Evolutionary conservation across 2,888 invertebrate species (phyloP).

Genomic region (Ceraclea dissimilis): DNA sequence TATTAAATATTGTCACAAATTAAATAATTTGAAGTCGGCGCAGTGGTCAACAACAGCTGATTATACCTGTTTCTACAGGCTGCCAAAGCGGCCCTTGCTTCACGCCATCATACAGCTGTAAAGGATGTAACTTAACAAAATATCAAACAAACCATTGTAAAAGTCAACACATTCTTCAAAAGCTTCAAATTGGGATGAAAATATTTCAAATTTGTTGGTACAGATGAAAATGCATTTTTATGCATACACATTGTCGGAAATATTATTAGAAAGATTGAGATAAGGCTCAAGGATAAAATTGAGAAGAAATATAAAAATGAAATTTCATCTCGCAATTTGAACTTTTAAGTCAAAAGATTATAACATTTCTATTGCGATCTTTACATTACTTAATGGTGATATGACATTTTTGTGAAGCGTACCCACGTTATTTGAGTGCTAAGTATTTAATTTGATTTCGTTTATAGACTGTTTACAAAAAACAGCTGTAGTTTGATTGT

Average conservation of each 20-base stretch:
- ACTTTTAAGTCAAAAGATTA: too few species aligned
- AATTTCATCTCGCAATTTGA: not conserved
- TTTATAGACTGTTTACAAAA: constrained; percentile 2
- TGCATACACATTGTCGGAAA: not conserved
- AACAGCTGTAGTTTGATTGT: constrained; percentile 15
- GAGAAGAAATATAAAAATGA: not conserved
- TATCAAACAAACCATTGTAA: not conserved
- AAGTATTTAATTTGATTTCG: not conserved
- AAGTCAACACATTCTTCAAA: not conserved
- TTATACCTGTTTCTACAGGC: constrained; percentile 21
- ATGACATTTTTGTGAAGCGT: too few species aligned
- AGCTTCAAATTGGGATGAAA: not conserved
- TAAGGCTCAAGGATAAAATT: constrained; percentile 2
- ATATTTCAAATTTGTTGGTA: too few species aligned
- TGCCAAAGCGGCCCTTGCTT: constrained; percentile 8
- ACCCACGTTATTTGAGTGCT: too few species aligned
- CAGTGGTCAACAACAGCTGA: constrained; percentile 17
- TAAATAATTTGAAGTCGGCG: too few species aligned
- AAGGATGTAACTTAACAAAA: not conserved
- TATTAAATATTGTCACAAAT: too few species aligned
- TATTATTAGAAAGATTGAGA: not conserved
- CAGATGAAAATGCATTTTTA: not conserved
- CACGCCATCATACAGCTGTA: constrained; percentile 14
- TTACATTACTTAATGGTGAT: too few species aligned
- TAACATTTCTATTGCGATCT: too few species aligned